Evolutionary conservation across 2,888 invertebrate genomes (phyloP), one percentile per base, ranked within the genome.

Genomic region (Clanis bilineata): DNA sequence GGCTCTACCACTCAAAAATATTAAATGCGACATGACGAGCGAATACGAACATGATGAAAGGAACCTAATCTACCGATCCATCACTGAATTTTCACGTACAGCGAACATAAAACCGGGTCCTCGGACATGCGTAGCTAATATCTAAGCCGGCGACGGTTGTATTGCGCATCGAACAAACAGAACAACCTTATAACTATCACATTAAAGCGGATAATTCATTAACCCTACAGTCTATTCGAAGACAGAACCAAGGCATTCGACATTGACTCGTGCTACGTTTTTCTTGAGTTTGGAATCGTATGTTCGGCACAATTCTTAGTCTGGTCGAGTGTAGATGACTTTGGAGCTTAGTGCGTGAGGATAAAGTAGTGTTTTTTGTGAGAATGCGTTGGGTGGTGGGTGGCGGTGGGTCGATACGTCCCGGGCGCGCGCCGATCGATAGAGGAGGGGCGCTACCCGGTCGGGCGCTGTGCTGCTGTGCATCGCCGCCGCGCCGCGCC

Each of bases 111-210:
- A 82, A 83, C 82, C 79, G 79, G 74, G 74, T 73, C 73, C 72
- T 72, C 73, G 86, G 89, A 90, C 92, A 91, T 91, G 91, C 92
- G 92, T 92, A 86, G 77, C 83, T 78, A 77, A 80, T 77, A 77
- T 77, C 75, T 75, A 69, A 76, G 79, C 75, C 74, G 73, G 70
- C 69, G 76, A 80, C 68, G 71, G 77, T 71, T 76, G 69, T 76
- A 75, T 75, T 77, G 84, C 80, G 76, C 82, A 82, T 72, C 63
- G 69, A 65, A 67, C 66, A 65, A 64, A 69, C 72, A 70, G 72
- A 76, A 79, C 77, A 70, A 72, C 82, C 83, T 83, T 83, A 87
- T 77, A 78, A 78, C 83, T 78, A 82, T 76, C 65, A 68, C 63
- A 68, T 80, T 87, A 91, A 77, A 85, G 90, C 75, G 74, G 77